A percentile compares a stretch with the other conserved stretches of the same genome.
Evolutionary conservation across 1,140 invertebrate species (phyloP).

Genomic region (Thalassaphorura encarpata): DNA sequence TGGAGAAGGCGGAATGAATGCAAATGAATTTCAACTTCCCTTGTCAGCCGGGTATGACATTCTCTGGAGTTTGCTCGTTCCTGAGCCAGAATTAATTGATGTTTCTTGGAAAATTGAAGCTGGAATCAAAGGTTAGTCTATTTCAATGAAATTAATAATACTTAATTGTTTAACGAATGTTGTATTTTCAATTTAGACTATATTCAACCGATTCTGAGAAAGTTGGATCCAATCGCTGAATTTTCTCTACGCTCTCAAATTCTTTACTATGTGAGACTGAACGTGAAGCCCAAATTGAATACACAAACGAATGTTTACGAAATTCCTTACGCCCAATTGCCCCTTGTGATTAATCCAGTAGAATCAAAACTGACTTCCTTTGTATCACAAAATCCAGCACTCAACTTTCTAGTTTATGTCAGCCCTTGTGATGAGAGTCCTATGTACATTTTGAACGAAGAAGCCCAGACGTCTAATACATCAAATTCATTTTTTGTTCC

Average conservation of each 20-base stretch:
- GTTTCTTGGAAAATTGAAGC: conserved; percentile 56
- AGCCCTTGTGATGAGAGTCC: conserved; percentile 62
- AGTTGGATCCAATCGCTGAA: conserved; percentile 55
- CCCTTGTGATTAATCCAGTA: conserved; percentile 43
- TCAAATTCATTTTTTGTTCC: conserved; percentile 71
- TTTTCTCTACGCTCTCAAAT: conserved; percentile 71
- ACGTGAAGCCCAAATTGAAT: conserved; percentile 40
- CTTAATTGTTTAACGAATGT: conserved; percentile 11
- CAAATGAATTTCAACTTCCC: conserved; percentile 39
- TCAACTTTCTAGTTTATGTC: conserved; percentile 77
- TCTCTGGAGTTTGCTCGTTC: conserved; percentile 62
- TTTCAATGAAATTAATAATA: conserved; percentile 1
- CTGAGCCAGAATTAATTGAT: conserved; percentile 56
- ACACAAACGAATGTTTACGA: conserved; percentile 31
- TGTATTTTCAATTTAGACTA: conserved; percentile 50
- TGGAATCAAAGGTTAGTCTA: conserved; percentile 46
- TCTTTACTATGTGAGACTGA: conserved; percentile 65
- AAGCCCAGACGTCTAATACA: conserved; percentile 26
- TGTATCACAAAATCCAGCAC: conserved; percentile 63
- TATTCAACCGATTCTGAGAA: conserved; percentile 56
- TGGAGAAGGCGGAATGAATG: background rate
- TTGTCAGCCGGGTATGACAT: conserved; percentile 57
- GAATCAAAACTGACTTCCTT: conserved; percentile 53
- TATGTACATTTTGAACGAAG: conserved; percentile 49
- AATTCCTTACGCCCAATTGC: conserved; percentile 36